Evolutionary conservation across 2,113 vertebrate species (phyloP), one percentile per base, ranked within the genome.

Genomic region (Gallinago media): DNA sequence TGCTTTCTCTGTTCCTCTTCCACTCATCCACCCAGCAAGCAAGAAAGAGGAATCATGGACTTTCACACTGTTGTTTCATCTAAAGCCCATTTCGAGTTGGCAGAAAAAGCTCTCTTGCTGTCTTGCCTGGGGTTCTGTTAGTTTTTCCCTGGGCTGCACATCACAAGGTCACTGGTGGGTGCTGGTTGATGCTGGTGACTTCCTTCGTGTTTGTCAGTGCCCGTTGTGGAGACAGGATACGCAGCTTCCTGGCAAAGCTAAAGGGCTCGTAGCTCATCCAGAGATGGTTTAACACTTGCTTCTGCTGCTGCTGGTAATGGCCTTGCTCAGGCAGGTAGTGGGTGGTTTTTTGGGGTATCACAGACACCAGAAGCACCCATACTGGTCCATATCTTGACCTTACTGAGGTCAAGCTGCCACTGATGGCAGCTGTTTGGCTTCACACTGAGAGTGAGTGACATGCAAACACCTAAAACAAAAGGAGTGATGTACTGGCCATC

Each of bases 1-100:
- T 54, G 25, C 58, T 89, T 71, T 85, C 85, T 84, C 83, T 95
- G 89, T 96, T 96, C 91, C 92, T 86, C 95, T 95, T 94, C 82
- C 88, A 88, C 71, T 76, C 4, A 0, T 23, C 74, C 76, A 11
- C 49, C 17, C 29, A 27, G 47, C 75, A 61, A 46, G 54, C 50
- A n/a, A 73, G 67, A 92, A 97, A 95, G 88, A 85, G 89, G 87
- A 96, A 87, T 89, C 0, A 1, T 17, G 65, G 88, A n/a, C 40
- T 42, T 42, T 42, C 40, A 42, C 40, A 3, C 29, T 54, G 2
- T 31, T 56, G 27, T 73, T 93, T 71, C 59, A 31, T 59, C 44
- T 55, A n/a, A 79, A 73, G 36, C 54, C 61, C 26, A 4, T 76
- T 90, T 66, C 36, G 25, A 89, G 70, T 18, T 56, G 63, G 76